Conservation (phyloP, 1,140 invertebrate species). For the Drosophila mojavensis region DNA sequence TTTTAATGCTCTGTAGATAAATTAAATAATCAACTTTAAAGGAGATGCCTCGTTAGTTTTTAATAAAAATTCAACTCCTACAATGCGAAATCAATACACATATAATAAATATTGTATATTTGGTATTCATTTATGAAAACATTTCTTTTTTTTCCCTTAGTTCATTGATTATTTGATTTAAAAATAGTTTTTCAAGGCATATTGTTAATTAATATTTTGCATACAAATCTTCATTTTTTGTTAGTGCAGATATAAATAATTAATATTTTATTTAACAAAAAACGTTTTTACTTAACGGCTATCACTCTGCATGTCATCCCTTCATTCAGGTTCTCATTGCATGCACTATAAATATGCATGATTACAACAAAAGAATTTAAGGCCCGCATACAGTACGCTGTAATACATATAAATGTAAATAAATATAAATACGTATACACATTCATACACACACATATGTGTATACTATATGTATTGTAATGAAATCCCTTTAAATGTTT, state of each 20-base stretch:
- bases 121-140: no score
- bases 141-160: no score
- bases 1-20: conserved; percentile 3
- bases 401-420: conserved; percentile 16
- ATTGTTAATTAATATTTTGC: background rate
- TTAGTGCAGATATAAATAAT: background rate
- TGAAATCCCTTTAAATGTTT: conserved; percentile 82
- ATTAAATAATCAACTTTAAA: background rate
- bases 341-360: conserved; percentile 17
- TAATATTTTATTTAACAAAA: conserved; percentile 2
- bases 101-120: no score
- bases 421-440: conserved; percentile 16
- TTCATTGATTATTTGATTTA: background rate
- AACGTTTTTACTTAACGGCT: conserved; percentile 9
- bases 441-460: conserved; percentile 11
- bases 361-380: conserved; percentile 44
- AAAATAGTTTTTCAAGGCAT: background rate
- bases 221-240: background rate
- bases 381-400: conserved; percentile 1
- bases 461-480: conserved; percentile 53
- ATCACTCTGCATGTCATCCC: background rate
- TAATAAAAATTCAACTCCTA: no score
- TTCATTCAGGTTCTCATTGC: conserved; percentile 9
- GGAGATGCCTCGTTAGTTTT: no score
- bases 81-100: no score